Evolutionary conservation across 2,888 invertebrate genomes (phyloP), one percentile per base, ranked within the genome.

Genomic region (Acleris cristana): DNA sequence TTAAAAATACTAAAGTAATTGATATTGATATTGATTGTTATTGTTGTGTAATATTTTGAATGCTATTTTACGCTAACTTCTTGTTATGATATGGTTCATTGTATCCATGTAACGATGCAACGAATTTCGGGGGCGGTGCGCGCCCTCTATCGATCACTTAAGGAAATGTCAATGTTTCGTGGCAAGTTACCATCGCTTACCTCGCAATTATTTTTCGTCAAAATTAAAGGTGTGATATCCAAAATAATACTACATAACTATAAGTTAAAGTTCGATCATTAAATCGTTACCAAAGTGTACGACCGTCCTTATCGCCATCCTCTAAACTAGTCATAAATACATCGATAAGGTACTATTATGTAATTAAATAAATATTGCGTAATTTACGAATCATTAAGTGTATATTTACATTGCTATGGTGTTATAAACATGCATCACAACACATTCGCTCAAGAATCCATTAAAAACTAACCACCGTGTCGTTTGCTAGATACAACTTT

Each of bases 251-350:
- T 86, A 81, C 79, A 74, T 84, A 84, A 84, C 72, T 78, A 82
- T 88, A 88, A 86, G 84, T 90, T 87, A 82, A 81, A 66, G 76
- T 83, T 87, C 75, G 80, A 83, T 81, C 84, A 86, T 86, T 83
- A 81, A 76, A 89, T 90, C 90, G 90, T 90, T 87, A 80, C 75
- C 67, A 49, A 63, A 63, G 80, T 86, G 80, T 85, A 89, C 90
- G 90, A 90, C 92, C 92, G 92, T 92, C 92, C 92, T 86, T 83
- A 87, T 87, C 90, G 92, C 92, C 92, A 92, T 92, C 92, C 92
- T 92, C 92, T 92, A 92, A 92, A 92, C 92, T 92, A 92, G 92
- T 91, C 85, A 85, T 87, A 89, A 66, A 66, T 56, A 65, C 12
- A n/a, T 19, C 75, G 72, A 79, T 76, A 77, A 80, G 75, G 89